Conservation (phyloP, 2,888 invertebrate genomes). For the Osmoderma eremita region DNA sequence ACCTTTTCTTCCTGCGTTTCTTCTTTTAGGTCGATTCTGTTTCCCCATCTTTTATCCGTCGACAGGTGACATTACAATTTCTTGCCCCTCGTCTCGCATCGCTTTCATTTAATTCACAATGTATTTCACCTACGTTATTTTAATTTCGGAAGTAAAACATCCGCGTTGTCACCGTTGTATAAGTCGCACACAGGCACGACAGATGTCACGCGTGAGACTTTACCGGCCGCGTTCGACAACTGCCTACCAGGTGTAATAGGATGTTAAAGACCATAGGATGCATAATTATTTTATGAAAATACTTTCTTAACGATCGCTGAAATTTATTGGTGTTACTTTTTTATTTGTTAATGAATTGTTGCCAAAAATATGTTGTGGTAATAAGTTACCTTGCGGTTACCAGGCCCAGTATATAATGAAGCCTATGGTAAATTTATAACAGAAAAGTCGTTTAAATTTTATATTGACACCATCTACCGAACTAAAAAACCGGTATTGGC, state of each 20-base stretch:
- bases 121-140: conserved; percentile 53
- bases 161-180: conserved; percentile 45
- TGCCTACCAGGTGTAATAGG: conserved; percentile 47
- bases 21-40: not conserved
- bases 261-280: conserved; percentile 13
- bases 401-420: no score
- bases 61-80: conserved; percentile 27
- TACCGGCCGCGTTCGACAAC: conserved; percentile 52
- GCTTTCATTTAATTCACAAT: conserved; percentile 40
- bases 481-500: no score
- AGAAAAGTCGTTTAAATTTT: no score
- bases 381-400: no score
- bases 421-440: no score
- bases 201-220: conserved; percentile 52
- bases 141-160: conserved; percentile 46
- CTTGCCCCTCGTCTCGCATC: not conserved
- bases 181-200: conserved; percentile 41
- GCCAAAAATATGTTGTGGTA: no score
- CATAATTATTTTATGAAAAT: conserved; percentile 11
- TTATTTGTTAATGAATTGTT: no score
- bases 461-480: no score
- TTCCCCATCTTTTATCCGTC: conserved; percentile 1
- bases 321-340: conserved; percentile 25
- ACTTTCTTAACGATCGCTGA: conserved; percentile 21
- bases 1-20: not conserved